phyloP scores from a whole-genome alignment of 2,113 vertebrate genomes.

The Pelecanoides urinatrix region DNA sequence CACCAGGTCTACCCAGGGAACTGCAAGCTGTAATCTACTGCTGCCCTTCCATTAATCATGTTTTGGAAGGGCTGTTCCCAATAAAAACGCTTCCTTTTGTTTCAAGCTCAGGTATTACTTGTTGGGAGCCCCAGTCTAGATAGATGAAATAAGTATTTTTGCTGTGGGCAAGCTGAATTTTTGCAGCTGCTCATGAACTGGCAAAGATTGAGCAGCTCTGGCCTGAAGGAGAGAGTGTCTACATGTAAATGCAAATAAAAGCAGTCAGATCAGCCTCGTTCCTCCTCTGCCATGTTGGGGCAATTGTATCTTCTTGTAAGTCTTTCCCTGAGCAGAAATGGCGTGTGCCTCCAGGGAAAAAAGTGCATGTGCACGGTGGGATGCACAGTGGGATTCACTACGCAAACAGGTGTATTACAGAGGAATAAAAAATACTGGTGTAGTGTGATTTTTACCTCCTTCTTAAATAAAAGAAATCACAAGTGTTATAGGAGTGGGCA shows the following conservation, averaged over 20 bases:
- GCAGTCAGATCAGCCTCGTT: background rate
- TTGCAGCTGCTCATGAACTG: background rate
- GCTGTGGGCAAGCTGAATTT: background rate
- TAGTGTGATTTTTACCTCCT: background rate
- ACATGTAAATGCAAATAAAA: background rate
- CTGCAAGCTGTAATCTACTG: rapidly evolving
- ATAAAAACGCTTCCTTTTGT: background rate
- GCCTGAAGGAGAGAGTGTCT: background rate
- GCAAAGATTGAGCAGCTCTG: background rate
- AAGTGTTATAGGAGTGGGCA: background rate
- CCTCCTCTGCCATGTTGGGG: background rate
- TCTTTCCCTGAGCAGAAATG: background rate
- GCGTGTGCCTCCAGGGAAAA: background rate
- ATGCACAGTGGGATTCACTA: background rate
- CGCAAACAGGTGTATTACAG: background rate
- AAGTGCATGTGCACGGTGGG: background rate
- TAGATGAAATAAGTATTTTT: background rate
- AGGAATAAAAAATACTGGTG: background rate
- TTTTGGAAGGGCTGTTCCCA: background rate
- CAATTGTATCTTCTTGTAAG: background rate
- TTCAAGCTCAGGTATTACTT: background rate
- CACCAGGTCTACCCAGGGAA: background rate
- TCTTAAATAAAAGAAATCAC: background rate
- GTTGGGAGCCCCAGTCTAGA: background rate
- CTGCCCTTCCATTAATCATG: background rate